Conservation (phyloP, 2,888 invertebrate species). For the Dicyrtomina minuta region DNA sequence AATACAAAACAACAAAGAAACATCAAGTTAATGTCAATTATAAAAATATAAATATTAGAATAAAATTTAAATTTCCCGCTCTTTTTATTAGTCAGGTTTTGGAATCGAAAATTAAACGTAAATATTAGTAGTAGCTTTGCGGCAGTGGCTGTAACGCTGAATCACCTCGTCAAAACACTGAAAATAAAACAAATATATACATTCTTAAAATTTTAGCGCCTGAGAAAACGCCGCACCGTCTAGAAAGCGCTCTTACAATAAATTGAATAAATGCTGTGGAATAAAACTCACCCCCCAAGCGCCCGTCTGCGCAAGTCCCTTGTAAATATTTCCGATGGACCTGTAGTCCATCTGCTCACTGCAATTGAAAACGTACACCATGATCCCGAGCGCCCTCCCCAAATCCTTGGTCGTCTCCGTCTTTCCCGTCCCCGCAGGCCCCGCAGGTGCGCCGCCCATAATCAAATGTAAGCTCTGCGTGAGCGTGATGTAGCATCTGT, state of each 20-base stretch:
- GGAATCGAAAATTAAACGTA: no score
- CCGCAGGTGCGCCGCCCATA: conserved; percentile 96
- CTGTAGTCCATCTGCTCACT: conserved; percentile 57
- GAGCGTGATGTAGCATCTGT: conserved; percentile 91
- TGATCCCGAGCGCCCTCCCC: conserved; percentile 90
- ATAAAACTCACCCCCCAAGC: conserved; percentile 59
- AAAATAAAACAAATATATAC: not conserved
- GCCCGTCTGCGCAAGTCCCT: conserved; percentile 93
- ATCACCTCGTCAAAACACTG: conserved; percentile 23
- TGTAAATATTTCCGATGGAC: conserved; percentile 96
- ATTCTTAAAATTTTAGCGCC: no score
- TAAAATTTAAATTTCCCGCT: no score
- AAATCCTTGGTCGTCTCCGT: conserved; percentile 97
- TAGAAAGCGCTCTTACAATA: no score
- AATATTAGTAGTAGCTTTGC: no score
- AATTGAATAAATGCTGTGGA: no score
- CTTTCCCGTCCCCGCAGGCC: conserved; percentile 92
- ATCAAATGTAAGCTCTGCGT: conserved; percentile 88
- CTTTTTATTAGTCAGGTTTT: no score
- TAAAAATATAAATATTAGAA: no score
- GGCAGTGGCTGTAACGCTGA: conserved; percentile 70
- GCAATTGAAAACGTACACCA: conserved; percentile 76
- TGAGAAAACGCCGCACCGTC: no score
- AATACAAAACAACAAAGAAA: no score
- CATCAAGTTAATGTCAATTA: no score